These are phyloP conservation scores for Melanaphis sacchari DNA, from an alignment of 1,140 invertebrate genomes.

Conservation along the genomic window DNA sequence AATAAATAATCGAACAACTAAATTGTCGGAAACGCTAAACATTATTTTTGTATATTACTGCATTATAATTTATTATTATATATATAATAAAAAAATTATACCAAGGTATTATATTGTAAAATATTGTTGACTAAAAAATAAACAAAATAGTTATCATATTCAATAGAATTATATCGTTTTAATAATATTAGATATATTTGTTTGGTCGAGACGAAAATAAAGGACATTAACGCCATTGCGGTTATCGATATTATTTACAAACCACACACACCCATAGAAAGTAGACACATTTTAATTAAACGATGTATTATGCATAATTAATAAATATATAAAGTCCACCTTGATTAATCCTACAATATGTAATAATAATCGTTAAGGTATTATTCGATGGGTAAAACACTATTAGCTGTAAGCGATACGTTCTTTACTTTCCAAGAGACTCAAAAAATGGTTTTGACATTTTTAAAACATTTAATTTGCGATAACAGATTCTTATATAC, in stretches of 20 bases:
- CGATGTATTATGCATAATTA: not conserved
- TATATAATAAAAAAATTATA: not conserved
- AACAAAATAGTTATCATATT: not conserved
- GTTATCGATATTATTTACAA: not conserved
- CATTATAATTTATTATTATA: not conserved
- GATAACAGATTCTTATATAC: not conserved
- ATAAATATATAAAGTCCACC: not conserved
- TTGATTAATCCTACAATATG: not conserved
- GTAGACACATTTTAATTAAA: not conserved
- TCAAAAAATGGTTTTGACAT: not conserved
- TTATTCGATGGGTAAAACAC: not conserved
- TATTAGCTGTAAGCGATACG: not conserved
- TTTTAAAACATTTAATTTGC: not conserved
- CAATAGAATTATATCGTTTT: not conserved
- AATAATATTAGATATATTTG: not conserved
- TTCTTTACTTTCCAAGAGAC: not conserved
- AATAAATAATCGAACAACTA: no score
- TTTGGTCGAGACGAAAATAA: not conserved
- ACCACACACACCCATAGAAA: not conserved
- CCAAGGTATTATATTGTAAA: not conserved
- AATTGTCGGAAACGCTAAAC: no score
- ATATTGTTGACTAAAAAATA: not conserved
- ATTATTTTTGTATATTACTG: no score
- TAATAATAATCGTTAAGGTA: not conserved
- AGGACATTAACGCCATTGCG: not conserved